Base-by-base conservation (phyloP, 2,797 vertebrate genomes). In the Arrhamphus sclerolepis region DNA sequence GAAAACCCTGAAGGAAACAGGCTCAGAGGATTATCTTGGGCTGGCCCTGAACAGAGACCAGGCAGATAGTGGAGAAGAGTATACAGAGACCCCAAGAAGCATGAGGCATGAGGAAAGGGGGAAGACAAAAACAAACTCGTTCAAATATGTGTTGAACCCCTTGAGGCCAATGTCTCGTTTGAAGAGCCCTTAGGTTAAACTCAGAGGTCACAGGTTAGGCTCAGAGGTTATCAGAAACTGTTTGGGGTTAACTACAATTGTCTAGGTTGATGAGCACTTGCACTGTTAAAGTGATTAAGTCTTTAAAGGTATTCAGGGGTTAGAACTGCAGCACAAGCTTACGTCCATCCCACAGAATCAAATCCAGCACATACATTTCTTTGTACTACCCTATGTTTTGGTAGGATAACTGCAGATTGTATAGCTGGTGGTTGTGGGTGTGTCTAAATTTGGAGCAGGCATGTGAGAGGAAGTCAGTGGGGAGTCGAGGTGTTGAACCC, bases 391-490 rank as follows among this genome's bases (percentile, higher is more conserved):
- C 34, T 43, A 49, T 38, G 70, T 26, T 21, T n/a, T 22, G 59
- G 63, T 47, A 52, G 58, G 70, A 52, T 62, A 34, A 24, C 54
- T 31, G 34, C 21, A 47, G 49, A 66, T 58, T 34, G 59, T 55
- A 24, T 44, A 19, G 31, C 62, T 20, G 61, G 62, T 68, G 50
- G 60, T 60, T 75, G 49, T 78, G 80, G 88, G 87, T 82, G 81
- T 67, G 84, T 82, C 50, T 66, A 47, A 57, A 64, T 62, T 38
- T 49, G 70, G 62, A 70, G 62, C 41, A 18, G 75, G 74, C 77
- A 84, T 81, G 83, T 80, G 82, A 89, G 75, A 92, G 91, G 91
- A 93, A 89, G 84, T 81, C 83, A 81, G 86, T 51, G 78, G 78
- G 83, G 85, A 78, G 70, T 61, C 55, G 88, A 88, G 87, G 90